Evolutionary conservation across 2,113 vertebrate species (phyloP), one percentile per base, ranked within the genome.

Genomic region (Empidonax traillii): DNA sequence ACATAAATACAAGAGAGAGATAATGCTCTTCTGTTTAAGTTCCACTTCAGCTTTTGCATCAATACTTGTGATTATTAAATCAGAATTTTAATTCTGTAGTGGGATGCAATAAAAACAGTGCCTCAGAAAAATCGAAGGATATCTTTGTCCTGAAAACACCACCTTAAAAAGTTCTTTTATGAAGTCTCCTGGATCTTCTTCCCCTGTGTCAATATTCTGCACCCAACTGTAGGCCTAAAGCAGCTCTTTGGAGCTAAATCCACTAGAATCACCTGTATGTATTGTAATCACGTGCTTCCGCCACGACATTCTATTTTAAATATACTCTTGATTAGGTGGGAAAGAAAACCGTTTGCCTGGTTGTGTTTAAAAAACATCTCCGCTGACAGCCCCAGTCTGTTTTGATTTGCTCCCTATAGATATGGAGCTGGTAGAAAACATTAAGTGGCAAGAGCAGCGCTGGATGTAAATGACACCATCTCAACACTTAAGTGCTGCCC

Each of bases 401-500:
- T 91, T 87, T 91, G 87, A 94, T 95, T 94, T 94, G 83, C 71
- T 73, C 47, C 7, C 18, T 28, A 79, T 1, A 87, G 62, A 85
- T 73, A 84, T 2, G 41, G 46, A 93, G 71, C 18, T 80, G 85
- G 53, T 69, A 91, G 89, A 95, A 91, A 93, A 85, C 81, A 87
- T 61, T 55, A 67, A 87, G 58, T 5, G 1, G 72, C 39, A 67
- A 94, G 86, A 14, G 77, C 76, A 62, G 73, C 0, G 0, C 6
- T 55, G 76, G 65, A 71, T 87, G 80, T 66, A 91, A 94, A 90
- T 78, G 35, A 87, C 6, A 72, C 52, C 87, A 93, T 33, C 87
- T 79, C 93, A 33, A 33, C 77, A 82, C 81, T 89, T 78, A 81
- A 90, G 94, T 69, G 93, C 94, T 92, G 83, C 71, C 92, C 95